Conservation (phyloP, 2,113 vertebrate species). For the Podocnemis expansa region DNA sequence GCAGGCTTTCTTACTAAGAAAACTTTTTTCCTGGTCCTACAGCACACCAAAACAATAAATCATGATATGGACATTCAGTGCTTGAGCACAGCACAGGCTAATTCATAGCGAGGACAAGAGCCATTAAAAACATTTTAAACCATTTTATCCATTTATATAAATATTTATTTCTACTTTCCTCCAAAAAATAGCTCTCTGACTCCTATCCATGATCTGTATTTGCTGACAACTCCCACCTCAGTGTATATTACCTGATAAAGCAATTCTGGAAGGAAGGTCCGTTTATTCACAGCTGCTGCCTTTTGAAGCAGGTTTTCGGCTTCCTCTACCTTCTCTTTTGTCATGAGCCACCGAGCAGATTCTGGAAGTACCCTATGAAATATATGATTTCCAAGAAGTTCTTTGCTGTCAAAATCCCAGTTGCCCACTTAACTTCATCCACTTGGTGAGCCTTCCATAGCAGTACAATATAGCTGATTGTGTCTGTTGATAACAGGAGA, state of each 20-base stretch:
- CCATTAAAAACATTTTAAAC: no score
- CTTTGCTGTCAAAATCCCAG: not conserved
- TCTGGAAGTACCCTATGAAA: conserved; percentile 85
- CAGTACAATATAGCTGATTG: no score
- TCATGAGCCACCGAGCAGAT: conserved; percentile 89
- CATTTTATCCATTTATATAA: not conserved
- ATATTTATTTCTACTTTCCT: not conserved
- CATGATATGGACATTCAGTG: not conserved
- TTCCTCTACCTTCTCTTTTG: conserved; percentile 78
- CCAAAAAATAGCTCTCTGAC: not conserved
- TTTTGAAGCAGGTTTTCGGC: conserved; percentile 81
- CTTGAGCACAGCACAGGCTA: not conserved
- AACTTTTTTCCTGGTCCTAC: not conserved
- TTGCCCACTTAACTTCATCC: not conserved
- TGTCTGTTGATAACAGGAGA: no score
- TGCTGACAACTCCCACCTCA: not conserved
- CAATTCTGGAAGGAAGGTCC: conserved; percentile 70
- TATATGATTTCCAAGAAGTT: not conserved
- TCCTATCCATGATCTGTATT: no score
- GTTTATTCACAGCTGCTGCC: conserved; percentile 81
- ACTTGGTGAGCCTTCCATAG: no score
- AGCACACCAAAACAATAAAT: not conserved
- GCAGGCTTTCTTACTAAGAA: not conserved
- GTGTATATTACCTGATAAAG: conserved; percentile 78
- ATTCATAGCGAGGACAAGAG: no score